Percentiles rank a stretch among this genome's conserved stretches.
These are phyloP conservation scores for Drosophila triauraria DNA, from an alignment of 1,140 invertebrate genomes.

Conservation along the genomic window DNA sequence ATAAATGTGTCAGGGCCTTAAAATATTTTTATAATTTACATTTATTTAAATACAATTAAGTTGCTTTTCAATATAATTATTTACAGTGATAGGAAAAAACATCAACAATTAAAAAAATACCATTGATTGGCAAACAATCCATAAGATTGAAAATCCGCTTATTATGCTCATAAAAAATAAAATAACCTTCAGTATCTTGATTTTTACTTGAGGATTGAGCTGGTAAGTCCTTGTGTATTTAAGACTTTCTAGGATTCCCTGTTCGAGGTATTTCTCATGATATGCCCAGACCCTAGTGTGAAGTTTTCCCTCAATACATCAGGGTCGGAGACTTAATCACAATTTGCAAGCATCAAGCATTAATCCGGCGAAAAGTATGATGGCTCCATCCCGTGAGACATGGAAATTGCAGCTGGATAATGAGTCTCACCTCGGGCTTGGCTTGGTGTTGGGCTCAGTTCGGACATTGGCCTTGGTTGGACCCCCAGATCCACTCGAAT, in stretches of 20 bases:
- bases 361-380: conserved; percentile 17
- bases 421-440: conserved; percentile 33
- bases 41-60: too few species aligned
- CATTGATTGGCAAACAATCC: neutral
- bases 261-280: neutral
- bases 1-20: too few species aligned
- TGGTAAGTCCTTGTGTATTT: neutral
- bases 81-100: too few species aligned
- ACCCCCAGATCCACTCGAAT: conserved; percentile 50
- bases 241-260: neutral
- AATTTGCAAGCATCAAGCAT: conserved; percentile 7
- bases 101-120: too few species aligned
- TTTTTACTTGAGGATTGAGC: neutral
- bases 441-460: neutral
- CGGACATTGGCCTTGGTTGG: conserved; percentile 36
- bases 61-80: neutral
- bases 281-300: neutral
- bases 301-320: conserved; percentile 13
- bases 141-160: neutral
- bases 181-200: neutral
- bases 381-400: conserved; percentile 29
- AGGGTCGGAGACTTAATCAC: conserved; percentile 15
- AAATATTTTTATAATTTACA: too few species aligned
- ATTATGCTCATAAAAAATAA: neutral
- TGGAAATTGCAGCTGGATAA: conserved; percentile 30